Evolutionary conservation across 2,797 vertebrate species (phyloP).

Genomic region (Petrocephalus sullivani): DNA sequence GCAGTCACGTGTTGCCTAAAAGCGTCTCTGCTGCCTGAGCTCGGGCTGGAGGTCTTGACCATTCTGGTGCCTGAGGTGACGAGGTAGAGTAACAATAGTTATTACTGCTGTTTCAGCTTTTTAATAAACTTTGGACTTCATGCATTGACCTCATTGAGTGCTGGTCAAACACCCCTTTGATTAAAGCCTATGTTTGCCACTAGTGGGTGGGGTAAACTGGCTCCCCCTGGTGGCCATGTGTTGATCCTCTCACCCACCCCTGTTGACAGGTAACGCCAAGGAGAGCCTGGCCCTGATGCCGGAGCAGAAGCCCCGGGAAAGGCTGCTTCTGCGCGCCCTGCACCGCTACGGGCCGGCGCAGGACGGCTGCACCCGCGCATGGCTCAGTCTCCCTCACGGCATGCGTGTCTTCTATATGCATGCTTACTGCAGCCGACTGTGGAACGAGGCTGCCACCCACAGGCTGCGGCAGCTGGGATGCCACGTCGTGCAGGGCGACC

Average conservation of each 20-base stretch:
- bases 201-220: not conserved
- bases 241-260: not conserved
- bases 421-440: constrained; percentile 90
- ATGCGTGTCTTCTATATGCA: constrained; percentile 88
- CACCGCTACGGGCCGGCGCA: constrained; percentile 77
- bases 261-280: constrained; percentile 74
- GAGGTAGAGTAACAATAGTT: not conserved
- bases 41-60: too few relatives aligned
- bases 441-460: constrained; percentile 81
- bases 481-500: constrained; percentile 73
- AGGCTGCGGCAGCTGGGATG: constrained; percentile 70
- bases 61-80: not conserved
- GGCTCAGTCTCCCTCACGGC: constrained; percentile 88
- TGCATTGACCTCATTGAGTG: not conserved
- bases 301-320: constrained; percentile 78
- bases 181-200: not conserved
- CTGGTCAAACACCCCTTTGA: not conserved
- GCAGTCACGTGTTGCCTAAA: not conserved
- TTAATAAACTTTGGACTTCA: not conserved
- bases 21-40: too few relatives aligned
- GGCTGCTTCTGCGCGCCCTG: constrained; percentile 78
- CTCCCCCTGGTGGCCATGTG: not conserved
- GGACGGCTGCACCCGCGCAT: constrained; percentile 75
- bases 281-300: constrained; percentile 80
- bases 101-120: not conserved